Conservation (phyloP, 2,888 invertebrate genomes). For the Drosophila rellima region DNA sequence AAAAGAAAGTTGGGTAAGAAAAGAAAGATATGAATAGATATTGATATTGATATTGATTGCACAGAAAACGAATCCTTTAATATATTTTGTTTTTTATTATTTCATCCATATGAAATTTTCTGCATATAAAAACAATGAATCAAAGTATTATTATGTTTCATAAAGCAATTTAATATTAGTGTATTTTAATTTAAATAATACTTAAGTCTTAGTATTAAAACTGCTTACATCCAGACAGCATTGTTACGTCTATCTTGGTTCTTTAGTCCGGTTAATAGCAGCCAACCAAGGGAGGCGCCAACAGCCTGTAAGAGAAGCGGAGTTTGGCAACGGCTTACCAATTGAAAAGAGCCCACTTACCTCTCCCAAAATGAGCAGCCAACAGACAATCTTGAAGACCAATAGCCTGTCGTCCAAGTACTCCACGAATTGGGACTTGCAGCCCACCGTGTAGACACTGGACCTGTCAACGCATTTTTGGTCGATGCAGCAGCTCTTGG, state of each 20-base stretch:
- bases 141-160: slow-evolving; percentile 11
- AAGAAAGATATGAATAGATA: not conserved
- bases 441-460: slow-evolving; percentile 71
- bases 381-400: slow-evolving; percentile 77
- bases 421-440: slow-evolving; percentile 76
- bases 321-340: not conserved
- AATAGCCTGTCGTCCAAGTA: slow-evolving; percentile 77
- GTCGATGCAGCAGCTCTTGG: slow-evolving; percentile 72
- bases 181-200: slow-evolving; percentile 41
- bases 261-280: slow-evolving; percentile 75
- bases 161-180: slow-evolving; percentile 33
- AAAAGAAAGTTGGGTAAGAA: no score
- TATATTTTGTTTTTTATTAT: not conserved
- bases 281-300: slow-evolving; percentile 74
- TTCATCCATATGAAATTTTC: not conserved
- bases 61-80: not conserved
- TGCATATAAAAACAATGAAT: not conserved
- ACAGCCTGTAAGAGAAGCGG: slow-evolving; percentile 51
- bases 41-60: not conserved
- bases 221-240: slow-evolving; percentile 78
- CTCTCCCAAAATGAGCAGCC: slow-evolving; percentile 78
- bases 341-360: slow-evolving; percentile 38
- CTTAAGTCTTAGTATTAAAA: slow-evolving; percentile 34
- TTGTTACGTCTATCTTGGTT: slow-evolving; percentile 78
- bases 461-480: slow-evolving; percentile 62